These are phyloP conservation scores for Oxyscelio sp. DNA, from an alignment of 2,888 invertebrate species.

Conservation along the genomic window DNA sequence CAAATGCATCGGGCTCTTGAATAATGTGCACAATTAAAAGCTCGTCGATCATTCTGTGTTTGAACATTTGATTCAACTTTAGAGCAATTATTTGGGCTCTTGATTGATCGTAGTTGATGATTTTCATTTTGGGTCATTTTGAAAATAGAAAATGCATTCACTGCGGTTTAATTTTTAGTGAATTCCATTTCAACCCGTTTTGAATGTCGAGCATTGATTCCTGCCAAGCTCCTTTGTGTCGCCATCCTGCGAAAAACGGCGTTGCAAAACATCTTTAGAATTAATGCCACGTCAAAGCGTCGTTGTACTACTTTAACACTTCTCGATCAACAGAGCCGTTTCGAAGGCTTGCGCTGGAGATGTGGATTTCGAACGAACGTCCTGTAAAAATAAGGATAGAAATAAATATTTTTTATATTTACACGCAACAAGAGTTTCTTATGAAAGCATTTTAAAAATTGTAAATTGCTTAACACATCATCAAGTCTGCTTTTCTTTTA, in stretches of 20 bases:
- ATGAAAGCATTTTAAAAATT: no score
- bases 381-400: slow-evolving; percentile 44
- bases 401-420: no score
- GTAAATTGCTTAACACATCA: no score
- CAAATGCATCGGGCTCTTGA: no score
- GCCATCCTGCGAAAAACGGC: slow-evolving; percentile 5
- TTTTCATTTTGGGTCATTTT: slow-evolving; percentile 4
- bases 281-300: slow-evolving; percentile 9
- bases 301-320: neutral
- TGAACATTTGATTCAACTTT: neutral
- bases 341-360: slow-evolving; percentile 65
- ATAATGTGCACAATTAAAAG: slow-evolving; percentile 1
- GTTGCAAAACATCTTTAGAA: slow-evolving; percentile 32
- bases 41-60: neutral
- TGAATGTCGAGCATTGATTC: slow-evolving; percentile 41
- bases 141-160: slow-evolving; percentile 35
- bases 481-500: no score
- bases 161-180: neutral
- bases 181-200: slow-evolving; percentile 31
- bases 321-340: slow-evolving; percentile 57
- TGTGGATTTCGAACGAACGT: slow-evolving; percentile 63
- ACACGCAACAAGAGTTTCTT: no score
- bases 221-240: slow-evolving; percentile 3
- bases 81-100: neutral
- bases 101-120: neutral